Percentiles rank a stretch among this genome's conserved stretches.
Evolutionary conservation across 1,140 invertebrate species (phyloP).

Genomic region (Andricus grossulariae): DNA sequence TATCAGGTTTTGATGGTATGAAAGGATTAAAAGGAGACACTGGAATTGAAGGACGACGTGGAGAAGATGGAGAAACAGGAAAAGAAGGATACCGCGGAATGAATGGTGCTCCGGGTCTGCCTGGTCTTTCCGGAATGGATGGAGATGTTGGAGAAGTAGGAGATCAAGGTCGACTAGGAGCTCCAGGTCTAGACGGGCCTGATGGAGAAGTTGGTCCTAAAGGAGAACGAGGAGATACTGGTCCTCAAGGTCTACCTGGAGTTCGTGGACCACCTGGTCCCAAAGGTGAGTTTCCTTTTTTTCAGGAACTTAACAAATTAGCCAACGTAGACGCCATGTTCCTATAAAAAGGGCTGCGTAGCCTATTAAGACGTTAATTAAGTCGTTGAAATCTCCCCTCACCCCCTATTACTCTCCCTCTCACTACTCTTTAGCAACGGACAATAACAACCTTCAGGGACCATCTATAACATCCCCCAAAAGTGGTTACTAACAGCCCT

Average conservation of each 20-base stretch:
- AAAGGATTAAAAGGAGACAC: constrained; percentile 75
- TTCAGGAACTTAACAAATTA: background rate
- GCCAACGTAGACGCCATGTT: too few relatives aligned
- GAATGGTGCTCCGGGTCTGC: constrained; percentile 71
- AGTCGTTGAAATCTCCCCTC: too few relatives aligned
- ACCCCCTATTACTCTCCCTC: too few relatives aligned
- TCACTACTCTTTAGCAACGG: too few relatives aligned
- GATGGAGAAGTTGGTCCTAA: constrained; percentile 75
- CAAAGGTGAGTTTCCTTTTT: constrained; percentile 60
- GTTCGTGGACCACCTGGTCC: constrained; percentile 68
- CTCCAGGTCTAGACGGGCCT: constrained; percentile 71
- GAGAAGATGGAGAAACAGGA: constrained; percentile 77
- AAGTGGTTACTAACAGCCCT: too few relatives aligned
- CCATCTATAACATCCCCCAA: too few relatives aligned
- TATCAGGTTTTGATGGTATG: constrained; percentile 68
- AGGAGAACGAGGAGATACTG: constrained; percentile 78
- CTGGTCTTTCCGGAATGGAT: constrained; percentile 76
- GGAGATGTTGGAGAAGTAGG: constrained; percentile 73
- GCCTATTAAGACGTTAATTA: too few relatives aligned
- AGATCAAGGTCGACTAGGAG: constrained; percentile 73
- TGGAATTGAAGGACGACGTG: constrained; percentile 78
- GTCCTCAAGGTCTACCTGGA: constrained; percentile 76
- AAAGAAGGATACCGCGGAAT: constrained; percentile 75
- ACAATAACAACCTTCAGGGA: too few relatives aligned
- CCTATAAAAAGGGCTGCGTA: too few relatives aligned